Conservation (phyloP, 2,797 vertebrate genomes). For the Malacoraja senta region DNA sequence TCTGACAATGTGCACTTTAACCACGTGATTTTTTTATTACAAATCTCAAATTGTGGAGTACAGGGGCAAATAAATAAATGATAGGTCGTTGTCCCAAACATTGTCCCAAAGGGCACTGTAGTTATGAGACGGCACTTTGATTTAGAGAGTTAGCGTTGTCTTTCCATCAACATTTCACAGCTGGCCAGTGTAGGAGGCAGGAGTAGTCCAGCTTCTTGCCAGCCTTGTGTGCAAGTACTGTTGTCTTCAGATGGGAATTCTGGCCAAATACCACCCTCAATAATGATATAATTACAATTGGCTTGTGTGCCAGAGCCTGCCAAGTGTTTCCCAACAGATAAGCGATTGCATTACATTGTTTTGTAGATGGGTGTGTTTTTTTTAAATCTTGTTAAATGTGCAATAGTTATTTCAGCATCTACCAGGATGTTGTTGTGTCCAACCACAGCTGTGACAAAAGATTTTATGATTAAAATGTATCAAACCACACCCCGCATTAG, state of each 20-base stretch:
- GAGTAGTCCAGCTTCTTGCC: too few species aligned
- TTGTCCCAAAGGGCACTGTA: too few species aligned
- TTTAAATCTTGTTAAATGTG: not conserved
- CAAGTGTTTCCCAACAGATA: not conserved
- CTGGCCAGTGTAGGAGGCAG: not conserved
- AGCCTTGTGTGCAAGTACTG: not conserved
- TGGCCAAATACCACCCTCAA: not conserved
- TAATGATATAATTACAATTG: not conserved
- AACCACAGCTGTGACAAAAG: too few species aligned
- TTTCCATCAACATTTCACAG: not conserved
- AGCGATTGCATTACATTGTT: slow-evolving; percentile 7
- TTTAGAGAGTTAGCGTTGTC: not conserved
- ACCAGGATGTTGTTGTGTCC: not conserved
- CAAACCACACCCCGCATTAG: not conserved
- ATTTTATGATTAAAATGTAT: too few species aligned
- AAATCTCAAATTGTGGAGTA: too few species aligned
- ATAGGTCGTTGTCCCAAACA: too few species aligned
- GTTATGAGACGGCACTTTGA: not conserved
- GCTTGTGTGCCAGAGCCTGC: not conserved
- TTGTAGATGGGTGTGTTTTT: slow-evolving; percentile 13
- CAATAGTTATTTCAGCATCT: slow-evolving; percentile 10
- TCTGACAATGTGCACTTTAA: too few species aligned
- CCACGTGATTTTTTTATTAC: too few species aligned
- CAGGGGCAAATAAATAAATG: too few species aligned
- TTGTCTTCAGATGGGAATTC: not conserved